phyloP scores from a whole-genome alignment of 2,888 invertebrate species.

The Microctonus aethiopoides region DNA sequence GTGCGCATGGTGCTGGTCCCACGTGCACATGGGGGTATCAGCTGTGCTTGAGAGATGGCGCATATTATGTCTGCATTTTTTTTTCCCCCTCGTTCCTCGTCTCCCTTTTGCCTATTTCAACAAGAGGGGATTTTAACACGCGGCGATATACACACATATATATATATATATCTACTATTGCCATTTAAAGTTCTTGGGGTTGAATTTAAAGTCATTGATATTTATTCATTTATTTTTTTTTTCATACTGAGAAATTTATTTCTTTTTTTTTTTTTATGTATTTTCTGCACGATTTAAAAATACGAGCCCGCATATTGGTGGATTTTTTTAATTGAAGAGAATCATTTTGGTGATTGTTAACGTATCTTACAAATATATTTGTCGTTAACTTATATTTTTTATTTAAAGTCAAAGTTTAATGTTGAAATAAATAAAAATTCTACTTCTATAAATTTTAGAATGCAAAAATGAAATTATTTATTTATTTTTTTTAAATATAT shows the following conservation, averaged over 20 bases:
- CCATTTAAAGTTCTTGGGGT: constrained; percentile 42
- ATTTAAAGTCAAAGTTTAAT: too few relatives aligned
- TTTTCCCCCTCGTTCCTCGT: not conserved
- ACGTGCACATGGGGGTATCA: constrained; percentile 60
- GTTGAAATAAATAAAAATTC: too few relatives aligned
- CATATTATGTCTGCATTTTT: constrained; percentile 35
- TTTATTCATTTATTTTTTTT: not conserved
- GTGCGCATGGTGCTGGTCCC: constrained; percentile 39
- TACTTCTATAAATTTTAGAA: too few relatives aligned
- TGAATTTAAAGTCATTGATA: constrained; percentile 19
- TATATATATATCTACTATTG: too few relatives aligned
- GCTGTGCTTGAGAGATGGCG: constrained; percentile 54
- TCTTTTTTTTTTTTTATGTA: not conserved
- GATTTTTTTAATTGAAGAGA: constrained; percentile 19
- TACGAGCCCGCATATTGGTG: constrained; percentile 19
- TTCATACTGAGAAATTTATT: not conserved
- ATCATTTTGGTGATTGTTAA: constrained; percentile 9
- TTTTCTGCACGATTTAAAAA: not conserved
- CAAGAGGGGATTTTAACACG: constrained; percentile 24
- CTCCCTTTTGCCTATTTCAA: not conserved
- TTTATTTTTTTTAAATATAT: too few relatives aligned
- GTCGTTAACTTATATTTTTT: too few relatives aligned
- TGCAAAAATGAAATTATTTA: too few relatives aligned
- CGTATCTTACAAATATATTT: too few relatives aligned
- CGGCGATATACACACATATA: constrained; percentile 4